Evolutionary conservation across 1,140 invertebrate species (phyloP).

Genomic region (Brachionus plicatilis): DNA sequence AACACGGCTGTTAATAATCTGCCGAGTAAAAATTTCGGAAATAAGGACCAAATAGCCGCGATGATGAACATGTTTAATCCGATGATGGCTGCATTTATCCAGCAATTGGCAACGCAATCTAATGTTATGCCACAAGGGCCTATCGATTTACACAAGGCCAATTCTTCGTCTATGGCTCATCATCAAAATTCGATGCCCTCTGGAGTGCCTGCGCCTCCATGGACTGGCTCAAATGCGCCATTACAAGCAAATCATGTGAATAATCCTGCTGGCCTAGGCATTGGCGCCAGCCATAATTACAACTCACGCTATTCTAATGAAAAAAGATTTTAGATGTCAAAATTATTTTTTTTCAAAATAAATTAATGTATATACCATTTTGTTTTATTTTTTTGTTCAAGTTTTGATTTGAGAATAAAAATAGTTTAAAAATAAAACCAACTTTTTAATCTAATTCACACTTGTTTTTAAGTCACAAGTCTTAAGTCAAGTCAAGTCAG

Average conservation of each 20-base stretch:
- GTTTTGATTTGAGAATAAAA: background rate
- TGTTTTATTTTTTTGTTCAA: background rate
- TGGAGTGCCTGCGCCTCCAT: background rate
- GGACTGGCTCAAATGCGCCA: background rate
- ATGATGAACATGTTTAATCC: conserved; percentile 41
- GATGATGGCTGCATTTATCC: conserved; percentile 35
- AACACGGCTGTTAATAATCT: background rate
- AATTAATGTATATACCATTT: background rate
- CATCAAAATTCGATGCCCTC: background rate
- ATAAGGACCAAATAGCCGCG: conserved; percentile 8
- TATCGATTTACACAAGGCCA: background rate
- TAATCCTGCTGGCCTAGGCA: background rate
- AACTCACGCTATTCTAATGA: background rate
- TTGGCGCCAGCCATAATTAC: background rate
- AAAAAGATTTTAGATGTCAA: background rate
- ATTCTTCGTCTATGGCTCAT: background rate
- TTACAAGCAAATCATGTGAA: background rate
- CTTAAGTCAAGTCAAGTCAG: too few species aligned
- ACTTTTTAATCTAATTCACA: background rate
- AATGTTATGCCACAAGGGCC: background rate
- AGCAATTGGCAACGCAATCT: conserved; percentile 21
- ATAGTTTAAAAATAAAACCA: background rate
- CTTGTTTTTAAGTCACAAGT: too few species aligned
- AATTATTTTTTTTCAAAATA: background rate
- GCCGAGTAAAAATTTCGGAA: background rate